Conservation (phyloP, 2,113 vertebrate species). For the Oenanthe oenanthe region DNA sequence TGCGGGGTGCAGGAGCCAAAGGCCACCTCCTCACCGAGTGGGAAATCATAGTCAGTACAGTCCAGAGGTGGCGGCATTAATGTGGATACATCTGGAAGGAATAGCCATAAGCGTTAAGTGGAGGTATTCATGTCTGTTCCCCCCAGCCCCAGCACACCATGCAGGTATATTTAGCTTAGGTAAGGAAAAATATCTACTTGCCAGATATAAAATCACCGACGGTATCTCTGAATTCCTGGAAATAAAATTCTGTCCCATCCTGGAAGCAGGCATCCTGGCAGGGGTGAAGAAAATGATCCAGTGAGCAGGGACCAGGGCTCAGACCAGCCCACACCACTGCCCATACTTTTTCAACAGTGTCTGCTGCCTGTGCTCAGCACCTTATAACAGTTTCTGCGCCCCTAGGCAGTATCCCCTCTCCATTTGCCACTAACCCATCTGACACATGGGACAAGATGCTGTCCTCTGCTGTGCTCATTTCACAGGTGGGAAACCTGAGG, state of each 20-base stretch:
- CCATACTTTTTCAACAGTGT: fast-evolving
- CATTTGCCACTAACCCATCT: background rate
- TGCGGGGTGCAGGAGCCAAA: slow-evolving; percentile 71
- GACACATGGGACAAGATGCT: fast-evolving
- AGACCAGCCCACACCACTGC: background rate
- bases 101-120: background rate
- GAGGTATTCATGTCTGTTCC: fast-evolving
- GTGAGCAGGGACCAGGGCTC: background rate
- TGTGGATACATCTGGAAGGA: slow-evolving; percentile 72
- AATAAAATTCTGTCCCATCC: slow-evolving; percentile 62
- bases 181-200: slow-evolving; percentile 64
- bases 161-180: fast-evolving
- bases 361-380: background rate
- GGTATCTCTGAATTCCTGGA: slow-evolving; percentile 83
- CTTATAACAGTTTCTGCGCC: too few species aligned
- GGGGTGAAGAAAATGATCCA: background rate
- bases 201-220: slow-evolving; percentile 82
- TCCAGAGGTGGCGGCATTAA: slow-evolving; percentile 75
- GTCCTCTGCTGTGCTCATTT: background rate
- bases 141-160: fast-evolving
- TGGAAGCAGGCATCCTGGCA: slow-evolving; percentile 71
- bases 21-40: slow-evolving; percentile 38
- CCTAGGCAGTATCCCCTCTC: fast-evolving
- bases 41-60: slow-evolving; percentile 73
- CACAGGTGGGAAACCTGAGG: background rate